Base-by-base conservation (phyloP, 2,797 vertebrate species). In the Acropternis orthonyx region DNA sequence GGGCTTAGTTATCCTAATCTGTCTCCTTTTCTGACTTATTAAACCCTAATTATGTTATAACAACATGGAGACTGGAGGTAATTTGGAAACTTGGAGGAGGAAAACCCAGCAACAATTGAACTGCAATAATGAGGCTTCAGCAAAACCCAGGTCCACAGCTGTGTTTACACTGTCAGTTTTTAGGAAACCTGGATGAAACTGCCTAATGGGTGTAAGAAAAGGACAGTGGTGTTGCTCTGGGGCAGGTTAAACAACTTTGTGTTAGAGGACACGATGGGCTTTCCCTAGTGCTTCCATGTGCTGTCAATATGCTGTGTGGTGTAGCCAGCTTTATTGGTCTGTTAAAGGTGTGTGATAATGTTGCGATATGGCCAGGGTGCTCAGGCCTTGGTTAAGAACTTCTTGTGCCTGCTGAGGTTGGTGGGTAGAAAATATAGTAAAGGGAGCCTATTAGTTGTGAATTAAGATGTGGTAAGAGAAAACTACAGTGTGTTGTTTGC, bases 21-120 rank as follows among this genome's bases (percentile, higher is more conserved):
- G 18, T 30, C 87, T 85, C 72, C 8, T 96, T 95, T 96, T 90
- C 75, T 96, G 86, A 89, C 75, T 94, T 95, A 95, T 91, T 97
- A 96, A 95, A 83, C 46, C 65, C 95, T 94, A 95, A 96, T 97
- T 96, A 93, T 66, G 89, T 93, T 88, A 84, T 87, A 96, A 95
- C 90, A 96, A 91, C 78, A 85, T 23, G 92, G 82, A 94, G 36
- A 84, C 79, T 96, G 69, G 86, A 95, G 73, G 84, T 95, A 95
- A 96, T 96, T 96, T 95, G 87, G 81, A 92, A 94, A 94, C 79
- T 83, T 32, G 37, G 43, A 95, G 44, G 49, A 34, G 79, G 92
- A 92, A 75, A 92, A 75, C 43, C 68, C 90, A 91, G 51, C 54
- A 95, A 94, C 91, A 89, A 95, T 85, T 95, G 96, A 89, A 88